A percentile compares a stretch with the other conserved stretches of the same genome.
These are phyloP conservation scores for Lytechinus variegatus DNA, from an alignment of 35 echinoderm and acorn worm genomes.

Conservation along the genomic window DNA sequence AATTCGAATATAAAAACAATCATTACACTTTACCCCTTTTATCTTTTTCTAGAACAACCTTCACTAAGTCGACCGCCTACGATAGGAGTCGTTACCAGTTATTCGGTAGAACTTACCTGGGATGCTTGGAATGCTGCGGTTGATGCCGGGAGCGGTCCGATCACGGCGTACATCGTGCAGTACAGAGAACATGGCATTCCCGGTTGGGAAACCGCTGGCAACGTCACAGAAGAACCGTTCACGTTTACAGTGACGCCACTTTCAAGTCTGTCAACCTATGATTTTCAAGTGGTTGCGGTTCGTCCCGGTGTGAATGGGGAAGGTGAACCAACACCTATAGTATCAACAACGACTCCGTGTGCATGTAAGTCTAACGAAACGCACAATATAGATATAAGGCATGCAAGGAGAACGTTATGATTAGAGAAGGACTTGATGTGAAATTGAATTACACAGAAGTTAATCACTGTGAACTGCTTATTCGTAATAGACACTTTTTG, in stretches of 20 bases:
- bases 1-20: no score
- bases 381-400: no score
- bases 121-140: neutral
- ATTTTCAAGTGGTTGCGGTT: slow-evolving; percentile 6
- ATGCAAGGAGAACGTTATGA: no score
- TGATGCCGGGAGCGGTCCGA: slow-evolving; percentile 23
- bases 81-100: neutral
- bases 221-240: slow-evolving; percentile 26
- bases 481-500: no score
- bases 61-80: neutral
- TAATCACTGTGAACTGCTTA: no score
- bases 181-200: neutral
- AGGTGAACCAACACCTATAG: neutral
- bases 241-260: slow-evolving; percentile 23
- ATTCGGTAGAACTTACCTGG: neutral
- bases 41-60: neutral
- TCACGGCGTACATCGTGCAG: neutral
- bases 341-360: neutral
- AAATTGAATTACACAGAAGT: no score
- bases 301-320: neutral
- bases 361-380: neutral
- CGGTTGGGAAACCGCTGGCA: neutral
- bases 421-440: no score
- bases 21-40: neutral
- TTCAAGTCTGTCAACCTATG: neutral